phyloP scores from a whole-genome alignment of 2,113 vertebrate genomes.

The Osmerus eperlanus region DNA sequence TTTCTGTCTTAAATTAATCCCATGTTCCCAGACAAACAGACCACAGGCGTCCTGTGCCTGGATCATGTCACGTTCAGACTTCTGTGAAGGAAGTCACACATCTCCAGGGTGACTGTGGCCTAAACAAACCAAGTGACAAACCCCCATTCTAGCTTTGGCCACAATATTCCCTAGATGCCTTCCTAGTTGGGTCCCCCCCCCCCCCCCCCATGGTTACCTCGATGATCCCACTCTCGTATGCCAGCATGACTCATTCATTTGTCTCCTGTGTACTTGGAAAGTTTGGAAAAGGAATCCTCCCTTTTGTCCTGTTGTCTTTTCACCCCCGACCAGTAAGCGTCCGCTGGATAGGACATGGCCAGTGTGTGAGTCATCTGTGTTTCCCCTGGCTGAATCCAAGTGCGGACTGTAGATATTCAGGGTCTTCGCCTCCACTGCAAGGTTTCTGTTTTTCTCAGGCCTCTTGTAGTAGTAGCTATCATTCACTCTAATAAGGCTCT shows the following conservation, averaged over 20 bases:
- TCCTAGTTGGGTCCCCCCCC: too few species aligned
- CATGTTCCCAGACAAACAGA: background rate
- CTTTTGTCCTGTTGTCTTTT: conserved; percentile 32
- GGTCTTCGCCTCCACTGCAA: too few species aligned
- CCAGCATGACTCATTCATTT: conserved; percentile 9
- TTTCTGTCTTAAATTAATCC: background rate
- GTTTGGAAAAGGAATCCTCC: conserved; percentile 30
- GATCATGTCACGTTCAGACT: conserved; percentile 40
- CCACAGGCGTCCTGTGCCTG: conserved; percentile 19
- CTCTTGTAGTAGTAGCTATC: too few species aligned
- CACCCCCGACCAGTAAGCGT: conserved; percentile 17
- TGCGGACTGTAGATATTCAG: too few species aligned
- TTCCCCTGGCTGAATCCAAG: conserved; percentile 20
- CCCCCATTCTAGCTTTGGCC: too few species aligned
- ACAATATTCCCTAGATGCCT: too few species aligned
- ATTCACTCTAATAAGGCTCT: too few species aligned
- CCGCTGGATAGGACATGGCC: conserved; percentile 51
- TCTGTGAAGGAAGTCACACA: conserved; percentile 35
- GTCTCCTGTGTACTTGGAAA: conserved; percentile 19
- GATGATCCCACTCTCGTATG: background rate
- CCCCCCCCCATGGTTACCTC: background rate
- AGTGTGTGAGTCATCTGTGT: conserved; percentile 47
- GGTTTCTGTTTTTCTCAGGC: too few species aligned
- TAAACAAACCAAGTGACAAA: background rate
- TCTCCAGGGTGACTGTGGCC: conserved; percentile 19